Base-by-base conservation (phyloP, 2,797 vertebrate genomes). In the Hippoglossus hippoglossus region DNA sequence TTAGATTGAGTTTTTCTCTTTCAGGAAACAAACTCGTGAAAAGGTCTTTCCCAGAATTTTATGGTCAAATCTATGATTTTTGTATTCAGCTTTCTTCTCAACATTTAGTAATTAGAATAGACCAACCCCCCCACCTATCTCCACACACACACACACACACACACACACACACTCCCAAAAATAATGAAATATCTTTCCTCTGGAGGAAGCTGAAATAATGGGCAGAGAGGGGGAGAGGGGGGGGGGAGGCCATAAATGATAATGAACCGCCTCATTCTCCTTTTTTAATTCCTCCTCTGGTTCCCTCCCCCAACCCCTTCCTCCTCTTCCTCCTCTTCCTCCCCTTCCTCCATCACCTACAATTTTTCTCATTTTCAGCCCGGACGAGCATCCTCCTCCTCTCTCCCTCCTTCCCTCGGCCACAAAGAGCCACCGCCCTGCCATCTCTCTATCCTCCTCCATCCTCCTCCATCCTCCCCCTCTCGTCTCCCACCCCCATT, bases 211-310 rank as follows among this genome's bases (percentile, higher is more conserved):
- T 59, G 82, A 69, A 91, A 87, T 91, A 92, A 93, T 92, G 87
- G 89, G 83, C 75, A 73, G 67, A 61, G 69, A 41, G 28, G 51
- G 52, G n/a, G 34, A 6, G 66, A 74, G 57, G 73, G 19, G 34
- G 6, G 63, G 76, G 57, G 73, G 71, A 67, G 69, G 67, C 79
- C 80, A 88, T 89, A 89, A 92, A 87, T 62, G 78, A 91, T 93
- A 93, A 94, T 93, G 91, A 94, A 91, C 79, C 84, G 73, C 83
- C 87, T 87, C 80, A 74, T 85, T 90, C 83, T 74, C 53, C 63
- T 71, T 77, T 80, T 89, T 89, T 86, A 87, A 89, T 87, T 83
- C 85, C 84, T 73, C 64, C 77, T 58, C 73, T 44, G 41, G 62
- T 18, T 34, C 70, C 44, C 62, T 3, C 57, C 47, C 57, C 64